Percentiles rank a stretch among this genome's conserved stretches.
Evolutionary conservation across 2,888 invertebrate genomes (phyloP).

Genomic region (Omphaloscelis lunosa): DNA sequence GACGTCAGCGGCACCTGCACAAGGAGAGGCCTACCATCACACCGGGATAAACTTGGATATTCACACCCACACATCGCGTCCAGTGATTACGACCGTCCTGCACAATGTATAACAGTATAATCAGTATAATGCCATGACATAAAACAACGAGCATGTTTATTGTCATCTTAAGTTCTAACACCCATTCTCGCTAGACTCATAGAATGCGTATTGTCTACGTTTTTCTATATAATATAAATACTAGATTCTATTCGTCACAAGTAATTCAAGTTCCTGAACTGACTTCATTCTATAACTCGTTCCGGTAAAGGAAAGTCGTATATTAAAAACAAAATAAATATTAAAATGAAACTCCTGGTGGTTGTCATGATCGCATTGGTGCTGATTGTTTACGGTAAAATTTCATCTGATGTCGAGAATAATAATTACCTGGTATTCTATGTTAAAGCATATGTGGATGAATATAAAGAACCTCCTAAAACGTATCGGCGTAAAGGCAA

Average conservation of each 20-base stretch:
- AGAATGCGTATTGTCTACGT: slow-evolving; percentile 31
- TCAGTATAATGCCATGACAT: neutral
- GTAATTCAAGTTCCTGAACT: neutral
- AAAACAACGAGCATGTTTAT: slow-evolving; percentile 6
- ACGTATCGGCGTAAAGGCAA: neutral
- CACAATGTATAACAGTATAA: too few relatives aligned
- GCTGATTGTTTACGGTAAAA: neutral
- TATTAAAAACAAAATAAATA: neutral
- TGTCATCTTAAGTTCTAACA: slow-evolving; percentile 1
- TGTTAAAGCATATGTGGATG: neutral
- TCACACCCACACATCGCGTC: too few relatives aligned
- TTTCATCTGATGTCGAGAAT: neutral
- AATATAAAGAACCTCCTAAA: neutral
- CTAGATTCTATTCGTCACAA: neutral
- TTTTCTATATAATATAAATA: neutral
- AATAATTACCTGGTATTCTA: slow-evolving; percentile 14
- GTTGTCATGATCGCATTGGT: neutral
- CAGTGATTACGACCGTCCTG: too few relatives aligned
- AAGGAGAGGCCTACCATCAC: too few relatives aligned
- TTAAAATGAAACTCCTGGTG: slow-evolving; percentile 17
- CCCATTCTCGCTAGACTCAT: neutral
- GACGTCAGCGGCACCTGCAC: too few relatives aligned
- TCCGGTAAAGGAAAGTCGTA: neutral
- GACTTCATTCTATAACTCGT: slow-evolving; percentile 12
- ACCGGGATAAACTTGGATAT: too few relatives aligned